phyloP scores from a whole-genome alignment of 2,113 vertebrate genomes.

The Oostethus manadensis region DNA sequence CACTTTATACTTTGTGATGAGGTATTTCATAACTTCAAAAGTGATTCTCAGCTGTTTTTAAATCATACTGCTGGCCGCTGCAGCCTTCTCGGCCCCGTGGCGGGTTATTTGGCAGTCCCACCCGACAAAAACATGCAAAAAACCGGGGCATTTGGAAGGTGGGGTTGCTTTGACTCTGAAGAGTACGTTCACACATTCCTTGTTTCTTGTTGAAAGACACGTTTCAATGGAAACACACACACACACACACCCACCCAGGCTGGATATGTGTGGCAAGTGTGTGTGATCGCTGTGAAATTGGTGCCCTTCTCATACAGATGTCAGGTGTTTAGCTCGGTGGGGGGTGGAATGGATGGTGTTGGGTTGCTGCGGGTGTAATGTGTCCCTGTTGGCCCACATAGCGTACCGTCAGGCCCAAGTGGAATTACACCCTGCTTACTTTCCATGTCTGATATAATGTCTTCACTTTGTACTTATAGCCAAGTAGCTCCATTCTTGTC shows the following conservation, averaged over 20 bases:
- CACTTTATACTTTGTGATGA: too few species aligned
- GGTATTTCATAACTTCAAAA: too few species aligned
- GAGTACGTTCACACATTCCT: neutral
- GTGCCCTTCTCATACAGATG: conserved; percentile 57
- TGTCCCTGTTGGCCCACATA: conserved; percentile 40
- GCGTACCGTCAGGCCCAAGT: conserved; percentile 5
- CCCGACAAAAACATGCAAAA: too few species aligned
- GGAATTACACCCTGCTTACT: conserved; percentile 23
- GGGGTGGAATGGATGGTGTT: conserved; percentile 49
- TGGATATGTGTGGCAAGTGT: conserved; percentile 28
- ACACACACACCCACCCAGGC: conserved; percentile 2
- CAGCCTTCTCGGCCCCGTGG: too few species aligned
- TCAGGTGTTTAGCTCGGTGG: conserved; percentile 65
- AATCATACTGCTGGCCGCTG: too few species aligned
- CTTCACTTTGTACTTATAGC: neutral
- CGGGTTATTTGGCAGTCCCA: too few species aligned
- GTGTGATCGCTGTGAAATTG: conserved; percentile 37
- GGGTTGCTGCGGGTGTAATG: conserved; percentile 49
- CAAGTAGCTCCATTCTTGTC: too few species aligned
- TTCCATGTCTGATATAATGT: conserved; percentile 17
- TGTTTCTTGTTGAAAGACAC: conserved; percentile 14
- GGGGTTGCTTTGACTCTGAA: too few species aligned
- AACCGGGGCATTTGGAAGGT: too few species aligned
- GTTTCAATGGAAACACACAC: conserved; percentile 3
- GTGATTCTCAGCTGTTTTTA: too few species aligned